Conservation (phyloP, 2,888 invertebrate species). For the Tetrapedia diversipes region DNA sequence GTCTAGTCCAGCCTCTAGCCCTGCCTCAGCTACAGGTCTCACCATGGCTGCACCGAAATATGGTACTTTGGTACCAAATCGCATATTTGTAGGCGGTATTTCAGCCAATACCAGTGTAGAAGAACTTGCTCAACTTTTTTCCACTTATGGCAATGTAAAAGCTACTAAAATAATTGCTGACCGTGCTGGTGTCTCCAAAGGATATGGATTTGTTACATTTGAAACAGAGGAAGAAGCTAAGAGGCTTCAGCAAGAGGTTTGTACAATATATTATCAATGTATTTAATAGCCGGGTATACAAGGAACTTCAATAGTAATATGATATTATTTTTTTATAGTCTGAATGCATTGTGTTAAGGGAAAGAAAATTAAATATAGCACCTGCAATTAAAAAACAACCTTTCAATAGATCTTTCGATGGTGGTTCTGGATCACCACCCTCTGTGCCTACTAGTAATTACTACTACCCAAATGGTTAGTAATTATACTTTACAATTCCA, state of each 20-base stretch:
- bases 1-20: slow-evolving; percentile 82
- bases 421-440: slow-evolving; percentile 84
- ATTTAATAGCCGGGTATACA: not conserved
- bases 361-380: slow-evolving; percentile 93
- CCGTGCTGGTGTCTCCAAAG: slow-evolving; percentile 96
- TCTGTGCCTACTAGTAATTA: slow-evolving; percentile 84
- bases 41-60: slow-evolving; percentile 82
- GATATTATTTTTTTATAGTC: slow-evolving; percentile 83
- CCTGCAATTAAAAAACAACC: slow-evolving; percentile 93
- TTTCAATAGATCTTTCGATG: slow-evolving; percentile 84
- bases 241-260: slow-evolving; percentile 88
- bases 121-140: slow-evolving; percentile 95
- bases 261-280: slow-evolving; percentile 62
- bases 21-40: slow-evolving; percentile 79
- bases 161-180: slow-evolving; percentile 98
- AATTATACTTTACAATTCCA: not conserved
- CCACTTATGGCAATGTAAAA: slow-evolving; percentile 93
- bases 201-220: slow-evolving; percentile 94
- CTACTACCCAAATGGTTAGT: slow-evolving; percentile 83
- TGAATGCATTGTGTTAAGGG: slow-evolving; percentile 90
- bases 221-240: slow-evolving; percentile 94
- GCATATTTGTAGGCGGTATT: slow-evolving; percentile 98
- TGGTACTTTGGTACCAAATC: slow-evolving; percentile 95
- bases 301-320: not conserved
- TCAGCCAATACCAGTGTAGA: slow-evolving; percentile 96